phyloP scores from a whole-genome alignment of 2,888 invertebrate genomes.

The Drosophila helvetica region DNA sequence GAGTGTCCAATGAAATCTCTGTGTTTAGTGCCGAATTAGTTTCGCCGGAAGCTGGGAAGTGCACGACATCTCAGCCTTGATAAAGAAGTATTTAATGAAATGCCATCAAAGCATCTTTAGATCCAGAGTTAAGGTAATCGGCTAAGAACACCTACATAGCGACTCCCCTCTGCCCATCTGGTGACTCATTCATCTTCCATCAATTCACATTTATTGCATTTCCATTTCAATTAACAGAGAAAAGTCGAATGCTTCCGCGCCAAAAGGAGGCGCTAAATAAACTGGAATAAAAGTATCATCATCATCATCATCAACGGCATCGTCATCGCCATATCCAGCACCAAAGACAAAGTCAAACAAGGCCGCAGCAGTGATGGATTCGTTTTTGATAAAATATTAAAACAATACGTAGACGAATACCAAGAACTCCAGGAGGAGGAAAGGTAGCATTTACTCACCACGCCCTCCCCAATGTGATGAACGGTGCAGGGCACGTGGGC shows the following conservation, averaged over 20 bases:
- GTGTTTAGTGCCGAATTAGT: constrained; percentile 40
- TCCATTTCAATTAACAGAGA: constrained; percentile 30
- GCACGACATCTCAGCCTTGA: constrained; percentile 24
- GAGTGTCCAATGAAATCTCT: constrained; percentile 36
- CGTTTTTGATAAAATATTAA: constrained; percentile 69
- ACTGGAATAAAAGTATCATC: constrained; percentile 26
- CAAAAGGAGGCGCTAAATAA: constrained; percentile 8
- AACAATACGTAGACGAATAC: constrained; percentile 37
- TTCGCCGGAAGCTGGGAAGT: constrained; percentile 4
- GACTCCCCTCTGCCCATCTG: not conserved
- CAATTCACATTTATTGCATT: constrained; percentile 27
- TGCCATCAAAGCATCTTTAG: constrained; percentile 18
- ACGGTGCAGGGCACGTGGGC: constrained; percentile 93
- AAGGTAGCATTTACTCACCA: constrained; percentile 87
- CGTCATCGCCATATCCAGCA: not conserved
- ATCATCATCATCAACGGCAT: constrained; percentile 19
- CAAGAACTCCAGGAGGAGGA: not conserved
- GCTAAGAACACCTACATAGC: not conserved
- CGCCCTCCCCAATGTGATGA: constrained; percentile 93
- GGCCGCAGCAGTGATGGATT: constrained; percentile 67
- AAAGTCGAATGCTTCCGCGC: constrained; percentile 7
- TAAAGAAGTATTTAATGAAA: constrained; percentile 62
- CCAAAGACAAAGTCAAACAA: constrained; percentile 56
- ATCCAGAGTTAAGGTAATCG: constrained; percentile 17
- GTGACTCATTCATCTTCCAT: constrained; percentile 16